Conservation (phyloP, 2,888 invertebrate species). For the Chymomyza fuscimana region DNA sequence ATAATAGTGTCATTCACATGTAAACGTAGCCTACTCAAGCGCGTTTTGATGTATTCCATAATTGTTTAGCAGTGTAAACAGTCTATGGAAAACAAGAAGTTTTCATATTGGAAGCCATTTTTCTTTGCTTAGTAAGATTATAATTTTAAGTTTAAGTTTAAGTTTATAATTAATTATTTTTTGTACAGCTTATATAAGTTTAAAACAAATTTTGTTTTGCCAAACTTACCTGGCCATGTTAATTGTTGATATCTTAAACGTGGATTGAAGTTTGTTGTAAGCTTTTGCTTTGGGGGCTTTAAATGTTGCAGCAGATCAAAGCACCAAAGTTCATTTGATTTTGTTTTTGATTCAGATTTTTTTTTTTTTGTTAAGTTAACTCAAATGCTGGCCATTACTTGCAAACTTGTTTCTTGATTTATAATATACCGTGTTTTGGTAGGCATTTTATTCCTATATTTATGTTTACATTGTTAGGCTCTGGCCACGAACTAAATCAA, state of each 20-base stretch:
- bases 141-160: too few relatives aligned
- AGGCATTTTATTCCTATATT: slow-evolving; percentile 20
- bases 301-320: background rate
- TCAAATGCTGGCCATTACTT: background rate
- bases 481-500: slow-evolving; percentile 57
- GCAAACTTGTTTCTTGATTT: too few relatives aligned
- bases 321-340: background rate
- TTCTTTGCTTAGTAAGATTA: too few relatives aligned
- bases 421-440: background rate
- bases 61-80: too few relatives aligned
- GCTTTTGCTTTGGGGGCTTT: background rate
- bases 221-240: slow-evolving; percentile 52
- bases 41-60: too few relatives aligned
- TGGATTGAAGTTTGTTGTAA: background rate
- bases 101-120: too few relatives aligned
- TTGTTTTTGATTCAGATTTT: background rate
- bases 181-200: too few relatives aligned
- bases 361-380: background rate
- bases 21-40: too few relatives aligned
- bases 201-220: too few relatives aligned
- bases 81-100: too few relatives aligned
- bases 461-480: slow-evolving; percentile 49
- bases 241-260: background rate
- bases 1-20: too few relatives aligned
- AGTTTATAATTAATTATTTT: too few relatives aligned